These are phyloP conservation scores for Alcis repandata DNA, from an alignment of 2,888 invertebrate species.

Conservation along the genomic window DNA sequence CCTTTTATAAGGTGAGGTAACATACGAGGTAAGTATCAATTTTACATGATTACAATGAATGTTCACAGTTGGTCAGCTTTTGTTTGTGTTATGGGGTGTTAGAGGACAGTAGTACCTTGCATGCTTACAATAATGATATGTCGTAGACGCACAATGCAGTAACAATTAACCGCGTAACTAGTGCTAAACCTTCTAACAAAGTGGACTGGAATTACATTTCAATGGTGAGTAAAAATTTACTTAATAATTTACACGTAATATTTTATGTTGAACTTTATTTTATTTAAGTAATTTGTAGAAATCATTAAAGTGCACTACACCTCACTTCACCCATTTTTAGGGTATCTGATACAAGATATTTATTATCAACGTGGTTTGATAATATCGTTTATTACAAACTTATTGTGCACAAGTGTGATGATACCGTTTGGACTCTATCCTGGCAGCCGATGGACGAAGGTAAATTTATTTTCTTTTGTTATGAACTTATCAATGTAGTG, in stretches of 20 bases:
- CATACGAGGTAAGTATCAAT: constrained; percentile 71
- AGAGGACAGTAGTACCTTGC: constrained; percentile 68
- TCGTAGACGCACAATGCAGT: constrained; percentile 50
- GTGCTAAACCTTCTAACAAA: constrained; percentile 70
- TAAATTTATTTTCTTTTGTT: constrained; percentile 69
- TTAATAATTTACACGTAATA: constrained; percentile 37
- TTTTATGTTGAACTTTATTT: constrained; percentile 54
- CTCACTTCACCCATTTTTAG: constrained; percentile 61
- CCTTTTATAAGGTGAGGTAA: constrained; percentile 80
- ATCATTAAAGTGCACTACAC: constrained; percentile 68
- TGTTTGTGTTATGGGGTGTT: constrained; percentile 73
- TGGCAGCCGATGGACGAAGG: constrained; percentile 63
- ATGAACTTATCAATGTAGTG: constrained; percentile 71
- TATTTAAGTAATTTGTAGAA: constrained; percentile 54
- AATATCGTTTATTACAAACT: constrained; percentile 48
- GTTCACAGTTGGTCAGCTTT: constrained; percentile 63
- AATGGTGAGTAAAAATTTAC: constrained; percentile 73
- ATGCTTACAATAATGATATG: constrained; percentile 62
- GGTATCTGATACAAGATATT: constrained; percentile 52
- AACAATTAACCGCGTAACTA: constrained; percentile 57
- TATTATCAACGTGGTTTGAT: constrained; percentile 55
- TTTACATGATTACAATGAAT: constrained; percentile 53
- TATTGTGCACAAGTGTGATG: constrained; percentile 61
- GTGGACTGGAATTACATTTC: constrained; percentile 63
- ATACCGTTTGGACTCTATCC: constrained; percentile 55